A percentile compares a stretch with the other conserved stretches of the same genome.
Evolutionary conservation across 2,797 vertebrate genomes (phyloP).

Genomic region (Notoglanidium macrostoma): DNA sequence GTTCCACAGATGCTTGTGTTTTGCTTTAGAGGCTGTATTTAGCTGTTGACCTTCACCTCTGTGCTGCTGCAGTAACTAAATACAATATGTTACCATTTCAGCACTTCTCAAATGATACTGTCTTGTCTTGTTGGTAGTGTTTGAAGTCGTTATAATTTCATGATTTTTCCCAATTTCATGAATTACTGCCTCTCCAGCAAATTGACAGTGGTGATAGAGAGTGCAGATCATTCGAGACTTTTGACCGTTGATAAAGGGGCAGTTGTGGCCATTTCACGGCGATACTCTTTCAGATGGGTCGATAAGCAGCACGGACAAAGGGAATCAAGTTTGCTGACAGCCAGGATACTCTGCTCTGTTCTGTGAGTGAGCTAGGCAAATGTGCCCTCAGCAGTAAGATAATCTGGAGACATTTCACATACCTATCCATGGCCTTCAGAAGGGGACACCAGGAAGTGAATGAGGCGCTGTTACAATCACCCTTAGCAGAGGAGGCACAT

Average conservation of each 20-base stretch:
- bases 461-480: not conserved
- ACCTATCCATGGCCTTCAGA: slow-evolving; percentile 38
- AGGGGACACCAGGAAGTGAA: slow-evolving; percentile 37
- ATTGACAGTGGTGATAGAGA: not conserved
- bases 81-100: slow-evolving; percentile 5
- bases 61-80: slow-evolving; percentile 17
- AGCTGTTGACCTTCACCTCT: slow-evolving; percentile 32
- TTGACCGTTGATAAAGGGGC: slow-evolving; percentile 38
- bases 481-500: slow-evolving; percentile 1
- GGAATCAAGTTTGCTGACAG: slow-evolving; percentile 51
- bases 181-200: slow-evolving; percentile 17
- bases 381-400: slow-evolving; percentile 58
- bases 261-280: slow-evolving; percentile 33
- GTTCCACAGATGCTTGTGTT: slow-evolving; percentile 42
- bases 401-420: slow-evolving; percentile 53
- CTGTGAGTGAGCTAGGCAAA: slow-evolving; percentile 32
- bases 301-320: slow-evolving; percentile 15
- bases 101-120: not conserved
- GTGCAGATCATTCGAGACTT: slow-evolving; percentile 39
- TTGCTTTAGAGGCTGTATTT: slow-evolving; percentile 14
- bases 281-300: slow-evolving; percentile 55
- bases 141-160: slow-evolving; percentile 25
- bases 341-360: not conserved
- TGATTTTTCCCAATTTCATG: not conserved
- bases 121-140: not conserved